Conservation (phyloP, 2,888 invertebrate genomes). For the Lacanobia wlatinum region DNA sequence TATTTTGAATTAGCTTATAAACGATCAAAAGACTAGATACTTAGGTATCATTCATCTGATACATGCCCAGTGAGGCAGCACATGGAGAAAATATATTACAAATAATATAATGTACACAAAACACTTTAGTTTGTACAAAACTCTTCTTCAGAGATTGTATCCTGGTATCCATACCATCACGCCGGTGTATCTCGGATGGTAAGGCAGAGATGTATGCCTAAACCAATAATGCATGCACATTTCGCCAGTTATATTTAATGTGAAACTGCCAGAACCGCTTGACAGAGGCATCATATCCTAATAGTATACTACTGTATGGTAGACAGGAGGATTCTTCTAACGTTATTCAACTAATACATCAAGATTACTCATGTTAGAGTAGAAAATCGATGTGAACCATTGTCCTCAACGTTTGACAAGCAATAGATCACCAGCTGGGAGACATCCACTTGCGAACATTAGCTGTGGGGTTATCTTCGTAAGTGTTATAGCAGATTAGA, state of each 20-base stretch:
- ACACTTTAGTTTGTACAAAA: too few relatives aligned
- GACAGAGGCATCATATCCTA: background rate
- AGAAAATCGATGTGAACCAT: conserved; percentile 1
- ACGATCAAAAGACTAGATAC: too few relatives aligned
- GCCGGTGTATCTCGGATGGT: too few relatives aligned
- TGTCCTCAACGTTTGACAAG: conserved; percentile 13
- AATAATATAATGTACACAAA: too few relatives aligned
- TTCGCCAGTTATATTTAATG: too few relatives aligned
- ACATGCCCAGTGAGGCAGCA: too few relatives aligned
- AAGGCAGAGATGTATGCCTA: too few relatives aligned
- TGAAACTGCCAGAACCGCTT: too few relatives aligned
- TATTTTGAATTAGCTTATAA: background rate
- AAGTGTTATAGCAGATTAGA: background rate
- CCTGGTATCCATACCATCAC: too few relatives aligned
- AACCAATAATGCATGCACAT: too few relatives aligned
- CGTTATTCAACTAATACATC: background rate
- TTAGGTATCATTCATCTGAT: too few relatives aligned
- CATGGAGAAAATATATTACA: background rate
- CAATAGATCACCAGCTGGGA: conserved; percentile 20
- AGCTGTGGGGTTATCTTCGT: background rate
- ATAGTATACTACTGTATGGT: background rate
- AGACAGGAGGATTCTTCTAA: background rate
- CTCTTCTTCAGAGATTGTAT: too few relatives aligned
- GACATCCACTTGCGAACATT: conserved; percentile 22
- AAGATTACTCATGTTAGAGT: background rate